Base-by-base conservation (phyloP, 64 coral and sea anemone species). In the Exaiptasia diaphana region DNA sequence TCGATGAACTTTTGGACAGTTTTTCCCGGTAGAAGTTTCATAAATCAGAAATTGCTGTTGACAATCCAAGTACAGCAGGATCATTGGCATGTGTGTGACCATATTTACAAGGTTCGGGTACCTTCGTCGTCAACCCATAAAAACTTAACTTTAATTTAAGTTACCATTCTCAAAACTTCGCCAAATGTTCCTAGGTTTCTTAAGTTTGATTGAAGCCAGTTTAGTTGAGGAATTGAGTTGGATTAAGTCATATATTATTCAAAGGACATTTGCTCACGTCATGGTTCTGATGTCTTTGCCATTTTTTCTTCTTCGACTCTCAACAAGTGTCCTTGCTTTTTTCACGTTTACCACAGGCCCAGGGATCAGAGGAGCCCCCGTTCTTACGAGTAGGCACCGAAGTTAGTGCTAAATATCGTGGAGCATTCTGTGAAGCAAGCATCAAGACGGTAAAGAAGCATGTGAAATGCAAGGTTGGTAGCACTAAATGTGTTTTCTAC, bases 381-480 rank as follows among this genome's bases (percentile, higher is more conserved):
- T 99, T 93, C 79, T 65, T 99, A 62, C 77, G 72, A 10, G 95
- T 93, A 73, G 95, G 95, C 52, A 99, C 95, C 61, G 95, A 99
- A 85, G 95, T 99, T 34, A 99, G 95, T 99, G 95, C 95, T 41
- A 99, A 99, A 60, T 99, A 99, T 75, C 86, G 95, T 49, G 95
- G 95, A 78, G 95, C 95, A 32, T 99, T 99, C 30, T 99, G 95
- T 74, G 95, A 99, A 92, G 95, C 95, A 33, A 99, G 76, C 67
- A 92, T 99, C 49, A 99, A 99, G 68, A 88, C 80, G 58, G 90
- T 99, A 15, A 99, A 99, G 67, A 99, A 99, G 82, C 80, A 88
- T 37, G 95, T 99, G 31, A 99, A 99, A 72, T 99, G 95, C 80
- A 99, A 99, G 90, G 95, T 99, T 29, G 11, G 73, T 76, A 20